Evolutionary conservation across 2,113 vertebrate species (phyloP).

Genomic region (Cairina moschata): DNA sequence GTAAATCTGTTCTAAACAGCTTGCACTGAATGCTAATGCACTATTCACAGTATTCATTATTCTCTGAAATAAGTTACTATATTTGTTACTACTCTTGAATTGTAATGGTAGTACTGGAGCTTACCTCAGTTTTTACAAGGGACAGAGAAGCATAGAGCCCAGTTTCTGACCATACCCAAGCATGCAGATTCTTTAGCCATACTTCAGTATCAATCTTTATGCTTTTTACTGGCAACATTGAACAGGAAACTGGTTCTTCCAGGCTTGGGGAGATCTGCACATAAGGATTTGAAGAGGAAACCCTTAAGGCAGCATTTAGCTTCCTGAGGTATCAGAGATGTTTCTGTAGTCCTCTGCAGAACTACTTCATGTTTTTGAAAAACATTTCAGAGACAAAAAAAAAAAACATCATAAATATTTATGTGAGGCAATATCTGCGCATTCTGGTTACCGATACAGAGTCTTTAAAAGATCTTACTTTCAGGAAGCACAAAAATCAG

Average conservation of each 20-base stretch:
- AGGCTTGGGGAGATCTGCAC: neutral
- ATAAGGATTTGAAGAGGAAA: neutral
- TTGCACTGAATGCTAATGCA: conserved; percentile 18
- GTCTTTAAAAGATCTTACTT: neutral
- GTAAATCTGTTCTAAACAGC: conserved; percentile 50
- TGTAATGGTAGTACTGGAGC: neutral
- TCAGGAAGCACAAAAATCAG: neutral
- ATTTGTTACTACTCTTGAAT: conserved; percentile 16
- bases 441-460: neutral
- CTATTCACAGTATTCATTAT: conserved; percentile 25
- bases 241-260: neutral
- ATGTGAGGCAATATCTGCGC: neutral
- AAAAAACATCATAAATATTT: neutral
- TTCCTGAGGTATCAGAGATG: neutral
- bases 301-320: neutral
- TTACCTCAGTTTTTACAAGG: neutral
- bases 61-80: conserved; percentile 10
- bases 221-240: neutral
- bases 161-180: neutral
- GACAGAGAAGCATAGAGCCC: neutral
- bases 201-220: neutral
- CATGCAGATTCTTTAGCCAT: neutral
- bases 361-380: neutral
- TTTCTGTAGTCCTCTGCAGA: neutral
- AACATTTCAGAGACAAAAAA: neutral